phyloP scores from a whole-genome alignment of 2,113 vertebrate genomes.

The Ciconia stormi region DNA sequence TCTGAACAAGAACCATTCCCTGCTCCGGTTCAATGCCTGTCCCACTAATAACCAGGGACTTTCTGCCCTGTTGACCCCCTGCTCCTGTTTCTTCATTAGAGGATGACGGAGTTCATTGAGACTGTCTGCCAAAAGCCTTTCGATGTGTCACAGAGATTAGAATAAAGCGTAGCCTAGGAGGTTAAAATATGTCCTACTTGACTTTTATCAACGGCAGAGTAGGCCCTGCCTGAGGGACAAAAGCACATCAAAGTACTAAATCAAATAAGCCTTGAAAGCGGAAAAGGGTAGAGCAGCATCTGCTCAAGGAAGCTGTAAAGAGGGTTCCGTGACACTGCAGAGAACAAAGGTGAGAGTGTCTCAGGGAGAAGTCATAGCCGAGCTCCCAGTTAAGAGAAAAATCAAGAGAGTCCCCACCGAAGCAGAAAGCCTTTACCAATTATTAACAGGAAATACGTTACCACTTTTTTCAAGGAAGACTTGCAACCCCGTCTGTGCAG shows the following conservation, averaged over 20 bases:
- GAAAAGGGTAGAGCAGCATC: not conserved
- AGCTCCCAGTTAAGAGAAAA: not conserved
- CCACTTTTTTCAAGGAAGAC: fast-evolving
- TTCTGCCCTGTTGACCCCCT: not conserved
- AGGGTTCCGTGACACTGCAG: not conserved
- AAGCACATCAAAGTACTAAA: constrained; percentile 10
- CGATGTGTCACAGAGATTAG: not conserved
- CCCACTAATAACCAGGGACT: not conserved
- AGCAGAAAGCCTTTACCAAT: not conserved
- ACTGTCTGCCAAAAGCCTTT: not conserved
- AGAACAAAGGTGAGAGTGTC: not conserved
- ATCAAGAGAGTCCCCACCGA: not conserved
- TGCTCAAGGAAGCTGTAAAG: not conserved
- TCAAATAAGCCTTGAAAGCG: not conserved
- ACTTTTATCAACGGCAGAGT: not conserved
- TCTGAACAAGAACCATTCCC: not conserved
- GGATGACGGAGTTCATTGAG: not conserved
- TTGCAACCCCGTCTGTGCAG: not conserved
- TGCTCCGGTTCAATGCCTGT: not conserved
- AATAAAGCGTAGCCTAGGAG: not conserved
- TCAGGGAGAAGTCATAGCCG: not conserved
- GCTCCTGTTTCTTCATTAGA: not conserved
- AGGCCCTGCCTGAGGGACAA: constrained; percentile 10
- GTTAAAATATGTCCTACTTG: not conserved
- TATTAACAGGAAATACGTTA: not conserved